Evolutionary conservation across 2,888 invertebrate species (phyloP).

Genomic region (Oscheius sp.): DNA sequence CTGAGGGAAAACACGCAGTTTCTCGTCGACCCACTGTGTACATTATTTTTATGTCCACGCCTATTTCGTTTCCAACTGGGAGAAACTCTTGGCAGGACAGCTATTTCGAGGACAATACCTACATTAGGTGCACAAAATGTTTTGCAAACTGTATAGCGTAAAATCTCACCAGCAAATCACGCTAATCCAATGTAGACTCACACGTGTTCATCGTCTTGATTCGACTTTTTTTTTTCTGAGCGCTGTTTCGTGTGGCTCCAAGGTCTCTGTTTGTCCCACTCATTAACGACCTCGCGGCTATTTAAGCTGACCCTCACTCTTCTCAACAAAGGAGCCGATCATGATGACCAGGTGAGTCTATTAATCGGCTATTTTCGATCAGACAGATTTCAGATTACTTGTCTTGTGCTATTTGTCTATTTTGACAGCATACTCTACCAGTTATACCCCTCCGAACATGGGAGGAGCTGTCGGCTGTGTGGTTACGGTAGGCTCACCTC

Average conservation of each 20-base stretch:
- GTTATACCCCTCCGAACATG: slow-evolving; percentile 34
- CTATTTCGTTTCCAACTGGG: too few relatives aligned
- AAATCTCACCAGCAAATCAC: too few relatives aligned
- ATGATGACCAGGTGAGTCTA: slow-evolving; percentile 20
- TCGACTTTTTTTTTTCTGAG: not conserved
- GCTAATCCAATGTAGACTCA: too few relatives aligned
- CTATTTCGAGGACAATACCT: too few relatives aligned
- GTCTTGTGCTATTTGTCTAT: slow-evolving; percentile 4
- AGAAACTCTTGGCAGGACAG: too few relatives aligned
- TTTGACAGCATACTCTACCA: slow-evolving; percentile 18
- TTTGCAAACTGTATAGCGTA: too few relatives aligned
- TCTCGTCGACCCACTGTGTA: too few relatives aligned
- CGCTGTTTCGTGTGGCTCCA: slow-evolving; percentile 32
- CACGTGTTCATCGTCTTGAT: too few relatives aligned
- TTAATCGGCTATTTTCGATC: not conserved
- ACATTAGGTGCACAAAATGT: too few relatives aligned
- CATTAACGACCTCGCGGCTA: slow-evolving; percentile 23
- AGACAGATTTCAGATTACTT: not conserved
- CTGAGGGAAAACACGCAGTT: too few relatives aligned
- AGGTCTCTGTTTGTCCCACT: slow-evolving; percentile 30
- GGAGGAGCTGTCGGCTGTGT: slow-evolving; percentile 48
- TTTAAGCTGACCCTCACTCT: slow-evolving; percentile 13
- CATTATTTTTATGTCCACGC: too few relatives aligned
- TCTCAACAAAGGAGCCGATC: slow-evolving; percentile 10
- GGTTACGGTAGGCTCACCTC: slow-evolving; percentile 46